These are phyloP conservation scores for Drosophila quasianomalipes DNA, from an alignment of 2,888 invertebrate genomes.

Conservation along the genomic window DNA sequence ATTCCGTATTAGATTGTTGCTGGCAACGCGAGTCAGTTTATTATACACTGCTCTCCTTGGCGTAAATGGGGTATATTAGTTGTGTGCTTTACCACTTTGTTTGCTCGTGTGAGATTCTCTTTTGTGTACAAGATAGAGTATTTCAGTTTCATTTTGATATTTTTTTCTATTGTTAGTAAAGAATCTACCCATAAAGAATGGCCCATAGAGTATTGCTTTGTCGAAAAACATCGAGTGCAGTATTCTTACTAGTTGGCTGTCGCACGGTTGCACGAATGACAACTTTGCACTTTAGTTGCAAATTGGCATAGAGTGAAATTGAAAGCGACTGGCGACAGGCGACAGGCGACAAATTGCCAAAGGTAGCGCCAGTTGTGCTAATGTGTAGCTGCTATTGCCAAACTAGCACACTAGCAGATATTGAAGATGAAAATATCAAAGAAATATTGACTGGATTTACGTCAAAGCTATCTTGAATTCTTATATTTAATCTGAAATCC, in stretches of 20 bases:
- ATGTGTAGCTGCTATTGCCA: slow-evolving; percentile 22
- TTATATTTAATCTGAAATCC: not conserved
- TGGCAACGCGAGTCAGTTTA: slow-evolving; percentile 61
- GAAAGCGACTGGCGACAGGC: slow-evolving; percentile 55
- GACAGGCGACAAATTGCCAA: slow-evolving; percentile 56
- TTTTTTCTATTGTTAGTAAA: not conserved
- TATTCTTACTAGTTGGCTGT: not conserved
- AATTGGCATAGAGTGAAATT: slow-evolving; percentile 70
- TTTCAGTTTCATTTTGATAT: not conserved
- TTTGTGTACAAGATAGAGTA: not conserved
- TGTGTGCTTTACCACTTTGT: not conserved
- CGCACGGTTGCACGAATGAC: slow-evolving; percentile 54
- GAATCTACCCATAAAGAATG: no score
- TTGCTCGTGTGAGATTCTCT: not conserved
- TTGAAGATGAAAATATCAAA: not conserved
- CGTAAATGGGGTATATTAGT: not conserved
- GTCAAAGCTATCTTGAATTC: not conserved
- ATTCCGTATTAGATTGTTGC: slow-evolving; percentile 69
- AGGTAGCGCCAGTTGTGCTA: slow-evolving; percentile 34
- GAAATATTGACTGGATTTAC: not conserved
- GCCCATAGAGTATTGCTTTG: not conserved
- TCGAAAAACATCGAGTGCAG: not conserved
- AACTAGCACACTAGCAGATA: not conserved
- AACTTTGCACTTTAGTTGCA: slow-evolving; percentile 72
- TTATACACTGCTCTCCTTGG: slow-evolving; percentile 5